These are phyloP conservation scores for Cephus sareptanus DNA, from an alignment of 2,888 invertebrate genomes.

Conservation along the genomic window DNA sequence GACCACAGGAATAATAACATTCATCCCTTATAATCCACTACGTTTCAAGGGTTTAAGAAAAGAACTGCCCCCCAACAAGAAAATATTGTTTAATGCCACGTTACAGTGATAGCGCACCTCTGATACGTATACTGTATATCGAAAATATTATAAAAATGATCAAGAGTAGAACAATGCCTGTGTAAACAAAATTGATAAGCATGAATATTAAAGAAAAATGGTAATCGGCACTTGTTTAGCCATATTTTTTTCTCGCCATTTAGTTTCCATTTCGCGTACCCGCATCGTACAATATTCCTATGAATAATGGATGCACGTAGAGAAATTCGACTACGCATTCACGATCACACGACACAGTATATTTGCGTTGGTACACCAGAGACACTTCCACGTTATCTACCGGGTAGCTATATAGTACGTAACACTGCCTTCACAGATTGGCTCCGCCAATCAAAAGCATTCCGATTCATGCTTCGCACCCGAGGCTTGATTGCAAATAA, in stretches of 20 bases:
- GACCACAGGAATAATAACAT: background rate
- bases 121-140: background rate
- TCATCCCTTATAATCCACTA: background rate
- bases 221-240: background rate
- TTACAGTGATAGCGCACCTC: background rate
- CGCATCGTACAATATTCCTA: conserved; percentile 8
- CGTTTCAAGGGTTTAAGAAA: background rate
- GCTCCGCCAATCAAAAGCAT: conserved; percentile 43
- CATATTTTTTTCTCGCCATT: background rate
- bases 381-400: conserved; percentile 27
- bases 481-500: conserved; percentile 39
- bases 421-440: conserved; percentile 32
- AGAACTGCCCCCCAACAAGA: background rate
- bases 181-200: background rate
- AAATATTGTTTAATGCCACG: background rate
- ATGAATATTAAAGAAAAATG: background rate
- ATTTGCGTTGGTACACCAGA: conserved; percentile 12
- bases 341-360: background rate
- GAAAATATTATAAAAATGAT: background rate
- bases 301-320: conserved; percentile 41
- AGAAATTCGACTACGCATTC: background rate
- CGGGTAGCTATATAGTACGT: background rate
- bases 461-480: conserved; percentile 39
- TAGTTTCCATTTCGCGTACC: background rate
- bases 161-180: background rate